A percentile compares a stretch with the other conserved stretches of the same genome.
Evolutionary conservation across 2,888 invertebrate genomes (phyloP).

Genomic region (Platerodrilus igneus): DNA sequence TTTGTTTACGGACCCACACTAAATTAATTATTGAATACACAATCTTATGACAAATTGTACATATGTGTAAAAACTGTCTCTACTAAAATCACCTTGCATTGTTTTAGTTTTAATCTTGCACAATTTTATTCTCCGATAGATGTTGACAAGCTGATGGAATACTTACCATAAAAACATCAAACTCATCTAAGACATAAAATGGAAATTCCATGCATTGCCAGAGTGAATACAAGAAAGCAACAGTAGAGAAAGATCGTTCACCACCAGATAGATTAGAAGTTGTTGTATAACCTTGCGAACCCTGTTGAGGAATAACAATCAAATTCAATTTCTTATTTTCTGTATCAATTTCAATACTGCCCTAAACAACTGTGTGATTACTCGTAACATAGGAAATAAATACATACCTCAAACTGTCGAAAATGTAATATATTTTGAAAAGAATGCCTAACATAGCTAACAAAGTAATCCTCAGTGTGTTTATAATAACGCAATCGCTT

Average conservation of each 20-base stretch:
- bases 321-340: conserved; percentile 49
- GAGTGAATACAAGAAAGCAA: conserved; percentile 86
- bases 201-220: conserved; percentile 92
- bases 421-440: conserved; percentile 55
- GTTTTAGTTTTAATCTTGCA: too few relatives aligned
- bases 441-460: conserved; percentile 43
- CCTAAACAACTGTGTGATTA: conserved; percentile 47
- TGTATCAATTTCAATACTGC: conserved; percentile 55
- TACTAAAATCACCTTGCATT: too few relatives aligned
- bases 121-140: too few relatives aligned
- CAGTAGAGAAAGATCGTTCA: conserved; percentile 92
- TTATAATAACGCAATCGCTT: conserved; percentile 42
- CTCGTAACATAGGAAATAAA: not conserved
- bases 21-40: too few relatives aligned
- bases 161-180: conserved; percentile 91
- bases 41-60: too few relatives aligned
- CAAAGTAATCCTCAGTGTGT: conserved; percentile 44
- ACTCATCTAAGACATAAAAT: conserved; percentile 93
- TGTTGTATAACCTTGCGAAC: conserved; percentile 49
- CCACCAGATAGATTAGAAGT: conserved; percentile 85
- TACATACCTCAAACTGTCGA: conserved; percentile 55
- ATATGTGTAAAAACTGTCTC: too few relatives aligned
- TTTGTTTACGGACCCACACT: too few relatives aligned
- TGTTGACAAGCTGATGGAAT: too few relatives aligned
- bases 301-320: conserved; percentile 54